Conservation (phyloP, 2,113 vertebrate species). For the Gallinago paraguaiae region DNA sequence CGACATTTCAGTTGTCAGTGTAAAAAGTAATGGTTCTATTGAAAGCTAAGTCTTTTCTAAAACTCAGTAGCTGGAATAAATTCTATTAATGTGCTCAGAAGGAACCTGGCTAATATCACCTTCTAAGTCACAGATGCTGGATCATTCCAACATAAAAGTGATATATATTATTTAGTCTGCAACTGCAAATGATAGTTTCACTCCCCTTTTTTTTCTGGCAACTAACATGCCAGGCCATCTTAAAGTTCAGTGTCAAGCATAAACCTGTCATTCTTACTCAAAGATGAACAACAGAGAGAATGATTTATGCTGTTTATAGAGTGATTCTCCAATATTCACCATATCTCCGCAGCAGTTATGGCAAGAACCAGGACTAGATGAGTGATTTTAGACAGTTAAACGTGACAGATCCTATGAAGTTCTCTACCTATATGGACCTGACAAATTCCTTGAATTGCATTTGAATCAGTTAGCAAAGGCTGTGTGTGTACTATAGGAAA, state of each 20-base stretch:
- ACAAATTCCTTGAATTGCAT: neutral
- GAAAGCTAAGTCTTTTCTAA: neutral
- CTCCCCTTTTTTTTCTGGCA: neutral
- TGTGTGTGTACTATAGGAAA: neutral
- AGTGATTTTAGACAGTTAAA: neutral
- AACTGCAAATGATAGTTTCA: neutral
- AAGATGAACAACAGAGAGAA: neutral
- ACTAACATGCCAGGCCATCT: neutral
- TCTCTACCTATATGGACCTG: neutral
- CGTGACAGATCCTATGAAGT: neutral
- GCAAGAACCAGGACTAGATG: neutral
- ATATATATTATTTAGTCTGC: conserved; percentile 1
- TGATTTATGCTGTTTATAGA: neutral
- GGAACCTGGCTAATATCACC: neutral
- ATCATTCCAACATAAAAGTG: neutral
- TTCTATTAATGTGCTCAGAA: neutral
- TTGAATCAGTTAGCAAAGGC: neutral
- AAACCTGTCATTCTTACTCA: neutral
- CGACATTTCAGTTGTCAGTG: neutral
- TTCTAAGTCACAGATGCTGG: neutral
- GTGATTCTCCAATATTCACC: neutral
- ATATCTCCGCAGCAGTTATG: neutral
- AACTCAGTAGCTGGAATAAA: neutral
- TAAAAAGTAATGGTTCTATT: neutral
- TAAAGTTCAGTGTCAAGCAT: neutral